Base-by-base conservation (phyloP, 30 jellyfish, hydroid and myxozoan genomes). In the Rhopilema esculentum region DNA sequence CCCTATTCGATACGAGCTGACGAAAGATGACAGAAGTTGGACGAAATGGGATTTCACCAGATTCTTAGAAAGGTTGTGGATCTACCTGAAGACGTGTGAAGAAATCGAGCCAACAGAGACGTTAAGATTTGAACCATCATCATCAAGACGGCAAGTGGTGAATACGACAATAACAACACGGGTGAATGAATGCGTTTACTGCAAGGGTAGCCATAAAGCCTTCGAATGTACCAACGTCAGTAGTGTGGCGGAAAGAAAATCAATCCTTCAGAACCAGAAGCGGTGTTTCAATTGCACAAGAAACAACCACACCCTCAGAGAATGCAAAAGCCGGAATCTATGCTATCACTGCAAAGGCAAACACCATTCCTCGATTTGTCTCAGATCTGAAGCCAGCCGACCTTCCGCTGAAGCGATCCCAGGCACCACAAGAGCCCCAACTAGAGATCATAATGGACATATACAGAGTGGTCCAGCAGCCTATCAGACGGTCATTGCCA, bases 1-100 rank as follows among this genome's bases (percentile, higher is more conserved):
- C 21, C 22, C 32, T 0, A 84, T 71, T 7, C 79, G 93, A 52
- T 84, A 69, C 70, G 86, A 84, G 79, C 50, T 84, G 49, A 70
- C 88, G 24, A 84, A 71, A 49, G 88, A 84, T 0, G 87, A 84
- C 88, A 49, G 88, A 84, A 32, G 31, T 16, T 84, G 93, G 93
- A 72, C 69, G 29, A 20, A 49, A 27, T 84, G 80, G 93, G 40
- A 30, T 1, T 84, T 84, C 19, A 31, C 88, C 9, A 32, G 51
- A 23, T 71, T 84, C 31, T 52, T 51, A 80, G 88, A 70, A 16
- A 71, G 49, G 32, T 51, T 84, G 1, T 84, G 93, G 93, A 12
- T 15, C 69, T 72, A 71, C 32, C 64, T 84, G 71, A 84, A 84
- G 69, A 65, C 80, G 23, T 84, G 88, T 63, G 80, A 72, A 71